Percentiles rank a stretch among this genome's conserved stretches.
Evolutionary conservation across 2,113 vertebrate genomes (phyloP).

Genomic region (Gasterosteus nipponicus): DNA sequence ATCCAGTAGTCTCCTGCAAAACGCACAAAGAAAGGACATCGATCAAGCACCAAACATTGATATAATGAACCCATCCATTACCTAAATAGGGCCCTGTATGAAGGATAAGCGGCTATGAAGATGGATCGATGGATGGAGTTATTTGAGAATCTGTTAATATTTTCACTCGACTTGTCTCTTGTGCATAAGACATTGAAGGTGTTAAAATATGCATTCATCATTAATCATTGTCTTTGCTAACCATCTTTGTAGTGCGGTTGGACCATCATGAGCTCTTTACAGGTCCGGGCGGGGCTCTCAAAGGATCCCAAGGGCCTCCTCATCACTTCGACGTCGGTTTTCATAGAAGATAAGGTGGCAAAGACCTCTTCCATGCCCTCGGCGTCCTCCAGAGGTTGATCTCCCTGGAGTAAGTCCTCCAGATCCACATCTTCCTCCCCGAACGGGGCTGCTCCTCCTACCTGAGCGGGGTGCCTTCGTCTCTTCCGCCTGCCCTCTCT

Average conservation of each 20-base stretch:
- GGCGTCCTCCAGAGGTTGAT: conserved; percentile 69
- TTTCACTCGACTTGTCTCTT: not conserved
- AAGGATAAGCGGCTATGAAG: too few relatives aligned
- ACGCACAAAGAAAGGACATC: conserved; percentile 21
- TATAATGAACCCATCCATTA: conserved; percentile 18
- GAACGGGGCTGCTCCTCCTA: conserved; percentile 48
- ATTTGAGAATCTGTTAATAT: too few relatives aligned
- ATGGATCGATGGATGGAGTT: too few relatives aligned
- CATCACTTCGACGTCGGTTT: conserved; percentile 87
- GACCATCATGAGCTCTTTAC: conserved; percentile 89
- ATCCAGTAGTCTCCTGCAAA: conserved; percentile 93
- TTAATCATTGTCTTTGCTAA: conserved; percentile 55
- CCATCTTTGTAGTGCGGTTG: conserved; percentile 87
- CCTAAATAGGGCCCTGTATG: too few relatives aligned
- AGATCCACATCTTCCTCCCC: conserved; percentile 63
- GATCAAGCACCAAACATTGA: conserved; percentile 12
- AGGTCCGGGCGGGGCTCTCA: conserved; percentile 87
- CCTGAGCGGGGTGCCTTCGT: conserved; percentile 61
- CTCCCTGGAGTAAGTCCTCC: conserved; percentile 64
- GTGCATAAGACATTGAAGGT: not conserved
- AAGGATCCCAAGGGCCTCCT: conserved; percentile 86
- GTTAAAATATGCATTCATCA: not conserved
- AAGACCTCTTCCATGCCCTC: conserved; percentile 92
- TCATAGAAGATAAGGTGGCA: conserved; percentile 88
- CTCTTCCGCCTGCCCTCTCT: conserved; percentile 76